phyloP scores from a whole-genome alignment of 92 coral and sea anemone genomes.

The Pocillopora meandrina region DNA sequence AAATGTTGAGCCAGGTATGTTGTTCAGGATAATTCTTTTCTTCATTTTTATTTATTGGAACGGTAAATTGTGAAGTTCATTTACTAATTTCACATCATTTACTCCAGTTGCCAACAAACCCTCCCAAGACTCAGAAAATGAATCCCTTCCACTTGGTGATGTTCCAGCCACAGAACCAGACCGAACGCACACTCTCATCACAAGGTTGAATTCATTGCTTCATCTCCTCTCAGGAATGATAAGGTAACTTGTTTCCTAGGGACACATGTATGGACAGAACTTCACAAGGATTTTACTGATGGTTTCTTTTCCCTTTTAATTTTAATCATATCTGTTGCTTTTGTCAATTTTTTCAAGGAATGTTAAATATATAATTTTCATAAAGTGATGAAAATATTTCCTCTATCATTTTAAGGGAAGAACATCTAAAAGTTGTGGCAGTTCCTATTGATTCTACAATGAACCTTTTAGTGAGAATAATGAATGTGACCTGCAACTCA shows the following conservation, averaged over 20 bases:
- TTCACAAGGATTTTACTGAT: too few relatives aligned
- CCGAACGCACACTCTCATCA: slow-evolving; percentile 64
- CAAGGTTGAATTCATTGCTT: slow-evolving; percentile 48
- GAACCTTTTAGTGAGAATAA: slow-evolving; percentile 49
- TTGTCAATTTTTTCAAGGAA: neutral
- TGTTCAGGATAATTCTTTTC: too few relatives aligned
- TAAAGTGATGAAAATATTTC: neutral
- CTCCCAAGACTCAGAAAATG: slow-evolving; percentile 3
- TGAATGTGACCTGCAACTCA: slow-evolving; percentile 57
- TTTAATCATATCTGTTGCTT: too few relatives aligned
- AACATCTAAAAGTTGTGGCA: slow-evolving; percentile 51
- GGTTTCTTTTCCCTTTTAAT: too few relatives aligned
- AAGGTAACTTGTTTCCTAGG: slow-evolving; percentile 18
- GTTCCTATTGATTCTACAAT: slow-evolving; percentile 62
- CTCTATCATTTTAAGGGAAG: slow-evolving; percentile 38
- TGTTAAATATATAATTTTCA: neutral
- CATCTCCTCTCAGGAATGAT: slow-evolving; percentile 63
- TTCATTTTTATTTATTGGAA: too few relatives aligned
- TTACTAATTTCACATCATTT: neutral
- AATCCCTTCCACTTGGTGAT: slow-evolving; percentile 47
- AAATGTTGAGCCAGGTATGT: slow-evolving; percentile 35
- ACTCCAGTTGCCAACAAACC: slow-evolving; percentile 9
- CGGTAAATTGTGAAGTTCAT: too few relatives aligned
- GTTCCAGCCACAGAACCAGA: slow-evolving; percentile 68
- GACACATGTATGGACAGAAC: neutral